Percentiles rank a stretch among this genome's conserved stretches.
Conservation (phyloP, 2,113 vertebrate species). For the Fukomys damarensis region DNA sequence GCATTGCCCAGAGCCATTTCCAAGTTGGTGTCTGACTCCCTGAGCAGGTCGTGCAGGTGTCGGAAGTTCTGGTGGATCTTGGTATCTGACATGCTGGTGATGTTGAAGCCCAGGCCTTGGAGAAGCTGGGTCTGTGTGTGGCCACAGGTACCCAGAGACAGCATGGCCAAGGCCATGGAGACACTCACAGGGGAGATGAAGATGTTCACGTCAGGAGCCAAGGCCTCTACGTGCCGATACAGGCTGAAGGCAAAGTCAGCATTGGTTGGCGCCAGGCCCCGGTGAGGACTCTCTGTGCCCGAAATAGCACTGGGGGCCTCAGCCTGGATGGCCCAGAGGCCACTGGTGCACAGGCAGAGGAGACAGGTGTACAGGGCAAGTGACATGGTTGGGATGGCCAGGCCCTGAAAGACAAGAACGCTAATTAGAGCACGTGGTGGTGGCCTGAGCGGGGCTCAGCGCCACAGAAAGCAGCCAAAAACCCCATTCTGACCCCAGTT, state of each 20-base stretch:
- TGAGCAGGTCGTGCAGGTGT: slow-evolving; percentile 87
- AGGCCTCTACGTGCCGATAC: slow-evolving; percentile 85
- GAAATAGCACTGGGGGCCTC: rapidly evolving
- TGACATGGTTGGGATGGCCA: slow-evolving; percentile 39
- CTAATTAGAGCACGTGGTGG: background rate
- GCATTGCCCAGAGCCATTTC: slow-evolving; percentile 87
- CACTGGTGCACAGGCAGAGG: slow-evolving; percentile 53
- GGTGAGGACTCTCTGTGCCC: background rate
- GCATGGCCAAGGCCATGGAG: slow-evolving; percentile 87
- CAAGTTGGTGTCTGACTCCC: slow-evolving; percentile 77
- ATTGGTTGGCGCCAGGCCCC: slow-evolving; percentile 81
- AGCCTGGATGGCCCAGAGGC: background rate
- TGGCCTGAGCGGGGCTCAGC: rapidly evolving
- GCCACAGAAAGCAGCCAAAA: background rate
- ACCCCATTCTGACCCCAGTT: background rate
- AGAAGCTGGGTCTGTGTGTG: slow-evolving; percentile 88
- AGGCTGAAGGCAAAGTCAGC: slow-evolving; percentile 91
- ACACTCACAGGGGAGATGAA: slow-evolving; percentile 93
- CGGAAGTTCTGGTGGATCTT: slow-evolving; percentile 88
- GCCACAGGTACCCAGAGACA: slow-evolving; percentile 87
- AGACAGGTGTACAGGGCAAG: background rate
- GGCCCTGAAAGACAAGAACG: slow-evolving; percentile 51
- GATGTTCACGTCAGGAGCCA: slow-evolving; percentile 85
- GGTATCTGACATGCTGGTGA: slow-evolving; percentile 71
- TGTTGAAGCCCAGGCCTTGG: slow-evolving; percentile 87